Evolutionary conservation across 2,888 invertebrate genomes (phyloP).

Genomic region (Drosophila paramelanica): DNA sequence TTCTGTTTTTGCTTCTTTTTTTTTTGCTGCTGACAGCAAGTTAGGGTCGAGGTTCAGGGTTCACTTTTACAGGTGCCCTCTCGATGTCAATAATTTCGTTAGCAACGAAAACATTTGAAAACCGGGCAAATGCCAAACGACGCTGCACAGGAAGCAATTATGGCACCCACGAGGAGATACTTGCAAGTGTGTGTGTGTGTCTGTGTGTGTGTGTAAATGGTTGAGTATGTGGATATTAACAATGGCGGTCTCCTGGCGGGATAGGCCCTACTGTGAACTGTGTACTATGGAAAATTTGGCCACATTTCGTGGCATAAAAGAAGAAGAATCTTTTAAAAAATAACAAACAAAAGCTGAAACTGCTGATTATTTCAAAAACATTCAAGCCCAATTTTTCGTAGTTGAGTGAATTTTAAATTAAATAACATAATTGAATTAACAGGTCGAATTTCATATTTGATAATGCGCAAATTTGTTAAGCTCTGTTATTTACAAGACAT

Average conservation of each 20-base stretch:
- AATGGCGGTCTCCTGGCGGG: conserved; percentile 23
- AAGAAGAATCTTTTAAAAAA: no score
- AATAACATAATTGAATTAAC: no score
- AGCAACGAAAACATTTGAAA: conserved; percentile 42
- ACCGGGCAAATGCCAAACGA: conserved; percentile 27
- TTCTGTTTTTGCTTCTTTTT: background rate
- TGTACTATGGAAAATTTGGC: background rate
- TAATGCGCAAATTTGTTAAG: no score
- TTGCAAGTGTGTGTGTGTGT: conserved; percentile 9
- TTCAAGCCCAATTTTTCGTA: no score
- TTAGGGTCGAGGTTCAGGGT: conserved; percentile 5
- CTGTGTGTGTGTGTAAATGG: conserved; percentile 18
- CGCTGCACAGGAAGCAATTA: conserved; percentile 66
- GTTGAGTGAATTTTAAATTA: no score
- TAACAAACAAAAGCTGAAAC: no score
- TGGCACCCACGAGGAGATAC: conserved; percentile 43
- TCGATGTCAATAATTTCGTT: conserved; percentile 69
- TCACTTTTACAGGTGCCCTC: conserved; percentile 7
- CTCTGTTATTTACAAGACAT: no score
- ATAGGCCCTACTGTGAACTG: background rate
- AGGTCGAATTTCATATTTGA: no score
- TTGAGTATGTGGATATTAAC: conserved; percentile 41
- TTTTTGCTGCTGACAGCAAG: background rate
- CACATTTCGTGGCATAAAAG: no score
- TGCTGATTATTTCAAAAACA: no score